Conservation (phyloP, 2,113 vertebrate species). For the Hippocampus barbouri region DNA sequence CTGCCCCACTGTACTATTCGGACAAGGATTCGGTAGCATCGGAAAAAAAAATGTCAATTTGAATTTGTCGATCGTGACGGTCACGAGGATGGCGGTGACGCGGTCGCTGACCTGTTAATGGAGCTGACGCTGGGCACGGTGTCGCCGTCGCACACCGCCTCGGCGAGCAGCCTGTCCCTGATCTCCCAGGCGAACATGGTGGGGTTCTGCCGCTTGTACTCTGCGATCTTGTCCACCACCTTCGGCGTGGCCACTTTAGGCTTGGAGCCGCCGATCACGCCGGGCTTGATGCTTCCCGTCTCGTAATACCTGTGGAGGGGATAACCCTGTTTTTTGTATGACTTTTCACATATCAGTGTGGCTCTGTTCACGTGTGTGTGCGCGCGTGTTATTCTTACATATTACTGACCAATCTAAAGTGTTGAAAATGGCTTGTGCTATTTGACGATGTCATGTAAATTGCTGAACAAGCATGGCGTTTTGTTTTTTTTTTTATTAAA, state of each 20-base stretch:
- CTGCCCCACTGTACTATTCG: no score
- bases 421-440: no score
- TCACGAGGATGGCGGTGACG: background rate
- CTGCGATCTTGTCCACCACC: slow-evolving; percentile 88
- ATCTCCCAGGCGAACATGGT: slow-evolving; percentile 95
- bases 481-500: no score
- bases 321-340: background rate
- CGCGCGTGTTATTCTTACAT: no score
- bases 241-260: slow-evolving; percentile 89
- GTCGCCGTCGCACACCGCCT: slow-evolving; percentile 84
- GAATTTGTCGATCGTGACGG: no score
- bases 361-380: no score
- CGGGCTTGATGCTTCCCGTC: slow-evolving; percentile 87
- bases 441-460: no score
- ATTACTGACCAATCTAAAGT: no score
- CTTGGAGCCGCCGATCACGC: slow-evolving; percentile 86
- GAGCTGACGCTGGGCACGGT: slow-evolving; percentile 90
- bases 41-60: no score
- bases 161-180: slow-evolving; percentile 81
- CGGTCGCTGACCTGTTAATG: slow-evolving; percentile 79
- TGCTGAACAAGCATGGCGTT: no score
- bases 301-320: slow-evolving; percentile 77
- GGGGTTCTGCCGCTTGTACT: slow-evolving; percentile 88
- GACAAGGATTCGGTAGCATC: no score
- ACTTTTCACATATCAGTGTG: background rate